phyloP scores from a whole-genome alignment of 1,140 invertebrate species.

The Mercenaria mercenaria region DNA sequence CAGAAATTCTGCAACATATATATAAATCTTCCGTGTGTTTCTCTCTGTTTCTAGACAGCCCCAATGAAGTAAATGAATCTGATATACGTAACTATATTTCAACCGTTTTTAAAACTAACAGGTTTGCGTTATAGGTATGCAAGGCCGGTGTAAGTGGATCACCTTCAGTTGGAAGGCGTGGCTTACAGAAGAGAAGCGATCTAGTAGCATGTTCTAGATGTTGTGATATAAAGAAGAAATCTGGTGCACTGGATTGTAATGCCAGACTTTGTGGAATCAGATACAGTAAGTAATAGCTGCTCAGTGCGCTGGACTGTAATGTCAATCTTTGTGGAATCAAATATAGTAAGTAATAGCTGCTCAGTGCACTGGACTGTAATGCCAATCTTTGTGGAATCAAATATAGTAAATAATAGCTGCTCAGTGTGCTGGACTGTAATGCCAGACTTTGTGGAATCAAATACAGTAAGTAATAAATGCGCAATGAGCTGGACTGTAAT shows the following conservation, averaged over 20 bases:
- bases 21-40: too few relatives aligned
- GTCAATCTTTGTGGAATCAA: too few relatives aligned
- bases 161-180: background rate
- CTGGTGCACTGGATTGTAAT: background rate
- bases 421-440: too few relatives aligned
- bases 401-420: too few relatives aligned
- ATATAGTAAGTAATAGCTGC: too few relatives aligned
- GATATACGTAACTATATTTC: background rate
- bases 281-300: constrained; percentile 16
- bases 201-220: constrained; percentile 14
- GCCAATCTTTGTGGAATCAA: too few relatives aligned
- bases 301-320: too few relatives aligned
- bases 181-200: background rate
- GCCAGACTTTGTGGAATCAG: constrained; percentile 9
- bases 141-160: background rate
- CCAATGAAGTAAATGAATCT: background rate
- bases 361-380: too few relatives aligned
- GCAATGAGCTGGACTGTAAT: too few relatives aligned
- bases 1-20: background rate
- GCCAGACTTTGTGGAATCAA: too few relatives aligned
- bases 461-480: too few relatives aligned
- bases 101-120: background rate
- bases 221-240: background rate
- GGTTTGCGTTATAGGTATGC: background rate
- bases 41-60: background rate